phyloP scores from a whole-genome alignment of 2,797 vertebrate genomes.

The Xerus rutilus region DNA sequence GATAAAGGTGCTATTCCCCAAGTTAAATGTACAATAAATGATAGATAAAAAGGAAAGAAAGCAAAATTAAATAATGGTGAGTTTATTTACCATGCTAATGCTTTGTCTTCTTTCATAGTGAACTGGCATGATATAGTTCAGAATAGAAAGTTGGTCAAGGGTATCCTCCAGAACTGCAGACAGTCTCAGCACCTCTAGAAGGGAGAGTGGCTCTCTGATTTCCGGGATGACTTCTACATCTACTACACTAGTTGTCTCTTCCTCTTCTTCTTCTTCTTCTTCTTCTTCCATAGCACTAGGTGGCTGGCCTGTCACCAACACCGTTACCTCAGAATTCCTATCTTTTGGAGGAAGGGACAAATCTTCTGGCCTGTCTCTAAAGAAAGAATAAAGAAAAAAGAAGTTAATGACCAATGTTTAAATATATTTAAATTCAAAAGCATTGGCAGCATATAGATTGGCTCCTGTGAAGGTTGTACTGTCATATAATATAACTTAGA shows the following conservation, averaged over 20 bases:
- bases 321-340: slow-evolving; percentile 10
- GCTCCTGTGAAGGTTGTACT: not conserved
- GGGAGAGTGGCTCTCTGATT: slow-evolving; percentile 74
- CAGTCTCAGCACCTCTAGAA: slow-evolving; percentile 86
- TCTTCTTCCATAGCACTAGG: not conserved
- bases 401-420: not conserved
- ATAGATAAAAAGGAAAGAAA: slow-evolving; percentile 52
- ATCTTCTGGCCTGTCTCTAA: not conserved
- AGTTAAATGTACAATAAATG: not conserved
- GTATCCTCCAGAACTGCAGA: slow-evolving; percentile 89
- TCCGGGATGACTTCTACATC: slow-evolving; percentile 25
- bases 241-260: not conserved
- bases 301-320: slow-evolving; percentile 43
- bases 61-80: not conserved
- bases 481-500: not conserved
- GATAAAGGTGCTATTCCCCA: not conserved
- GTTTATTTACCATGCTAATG: slow-evolving; percentile 72
- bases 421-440: slow-evolving; percentile 30
- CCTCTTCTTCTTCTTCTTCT: not conserved
- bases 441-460: not conserved
- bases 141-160: slow-evolving; percentile 89
- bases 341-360: not conserved
- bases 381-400: slow-evolving; percentile 14
- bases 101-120: slow-evolving; percentile 72
- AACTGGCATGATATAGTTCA: slow-evolving; percentile 88